Conservation (phyloP, 2,888 invertebrate genomes). For the Ochropacha duplaris region DNA sequence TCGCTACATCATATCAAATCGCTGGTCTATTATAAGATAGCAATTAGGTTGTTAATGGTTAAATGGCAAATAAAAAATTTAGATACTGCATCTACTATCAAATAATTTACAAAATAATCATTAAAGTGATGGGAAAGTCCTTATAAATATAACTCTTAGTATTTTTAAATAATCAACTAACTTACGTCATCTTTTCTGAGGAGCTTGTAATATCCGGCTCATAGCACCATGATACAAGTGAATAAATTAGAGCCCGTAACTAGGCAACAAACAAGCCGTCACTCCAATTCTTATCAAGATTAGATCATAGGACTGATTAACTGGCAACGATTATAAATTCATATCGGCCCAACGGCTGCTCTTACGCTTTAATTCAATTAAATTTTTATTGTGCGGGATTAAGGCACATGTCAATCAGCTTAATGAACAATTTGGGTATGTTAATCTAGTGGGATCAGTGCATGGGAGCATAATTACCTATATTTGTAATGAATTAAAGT, state of each 20-base stretch:
- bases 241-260: slow-evolving; percentile 52
- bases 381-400: slow-evolving; percentile 56
- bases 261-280: slow-evolving; percentile 47
- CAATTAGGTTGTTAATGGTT: no score
- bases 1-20: no score
- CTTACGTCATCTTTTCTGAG: background rate
- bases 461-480: slow-evolving; percentile 47
- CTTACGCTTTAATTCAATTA: slow-evolving; percentile 52
- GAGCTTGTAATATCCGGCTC: slow-evolving; percentile 11
- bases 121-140: no score
- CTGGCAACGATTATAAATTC: slow-evolving; percentile 38
- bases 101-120: no score
- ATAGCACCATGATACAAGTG: slow-evolving; percentile 17
- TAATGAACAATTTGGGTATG: slow-evolving; percentile 78
- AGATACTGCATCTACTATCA: no score
- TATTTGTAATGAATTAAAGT: slow-evolving; percentile 34
- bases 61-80: no score
- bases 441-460: slow-evolving; percentile 69
- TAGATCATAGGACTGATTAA: slow-evolving; percentile 51
- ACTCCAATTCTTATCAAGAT: slow-evolving; percentile 51
- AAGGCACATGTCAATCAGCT: slow-evolving; percentile 72
- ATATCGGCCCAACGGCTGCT: slow-evolving; percentile 25
- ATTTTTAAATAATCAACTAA: no score
- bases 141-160: no score
- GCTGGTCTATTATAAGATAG: no score